These are phyloP conservation scores for Xestia sexstrigata DNA, from an alignment of 2,888 invertebrate genomes.

Conservation along the genomic window DNA sequence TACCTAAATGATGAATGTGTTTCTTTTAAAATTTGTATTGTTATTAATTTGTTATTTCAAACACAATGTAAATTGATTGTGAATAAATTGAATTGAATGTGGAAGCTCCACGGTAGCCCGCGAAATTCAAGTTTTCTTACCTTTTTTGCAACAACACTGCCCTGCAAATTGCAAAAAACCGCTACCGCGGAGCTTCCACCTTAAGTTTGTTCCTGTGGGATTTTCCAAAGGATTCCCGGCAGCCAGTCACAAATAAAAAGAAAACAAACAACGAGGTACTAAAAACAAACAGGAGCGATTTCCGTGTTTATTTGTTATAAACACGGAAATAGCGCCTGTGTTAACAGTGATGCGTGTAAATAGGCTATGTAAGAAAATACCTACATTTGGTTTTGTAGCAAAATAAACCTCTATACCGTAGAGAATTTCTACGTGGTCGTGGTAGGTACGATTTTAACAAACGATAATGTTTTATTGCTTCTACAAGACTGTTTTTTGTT, in stretches of 20 bases:
- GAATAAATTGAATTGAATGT: not conserved
- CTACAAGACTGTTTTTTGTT: not conserved
- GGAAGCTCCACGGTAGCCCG: too few relatives aligned
- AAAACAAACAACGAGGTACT: not conserved
- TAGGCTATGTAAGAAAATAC: not conserved
- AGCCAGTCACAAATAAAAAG: not conserved
- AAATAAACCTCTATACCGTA: not conserved
- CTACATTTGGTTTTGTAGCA: not conserved
- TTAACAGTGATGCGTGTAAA: not conserved
- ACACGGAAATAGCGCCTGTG: not conserved
- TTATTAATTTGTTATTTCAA: too few relatives aligned
- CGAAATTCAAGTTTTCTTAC: too few relatives aligned
- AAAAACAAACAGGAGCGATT: not conserved
- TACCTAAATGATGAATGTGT: too few relatives aligned
- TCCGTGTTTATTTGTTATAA: too few relatives aligned
- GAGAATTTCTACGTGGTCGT: not conserved
- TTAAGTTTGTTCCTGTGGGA: not conserved
- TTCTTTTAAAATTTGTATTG: too few relatives aligned
- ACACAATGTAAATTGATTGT: too few relatives aligned
- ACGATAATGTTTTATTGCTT: not conserved
- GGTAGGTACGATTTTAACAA: conserved; percentile 1
- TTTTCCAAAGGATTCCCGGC: not conserved
- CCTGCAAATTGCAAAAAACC: too few relatives aligned
- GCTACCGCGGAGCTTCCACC: too few relatives aligned
- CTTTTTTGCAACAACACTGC: too few relatives aligned